Base-by-base conservation (phyloP, 2,888 invertebrate genomes). In the Coronaproctus castanopsis region DNA sequence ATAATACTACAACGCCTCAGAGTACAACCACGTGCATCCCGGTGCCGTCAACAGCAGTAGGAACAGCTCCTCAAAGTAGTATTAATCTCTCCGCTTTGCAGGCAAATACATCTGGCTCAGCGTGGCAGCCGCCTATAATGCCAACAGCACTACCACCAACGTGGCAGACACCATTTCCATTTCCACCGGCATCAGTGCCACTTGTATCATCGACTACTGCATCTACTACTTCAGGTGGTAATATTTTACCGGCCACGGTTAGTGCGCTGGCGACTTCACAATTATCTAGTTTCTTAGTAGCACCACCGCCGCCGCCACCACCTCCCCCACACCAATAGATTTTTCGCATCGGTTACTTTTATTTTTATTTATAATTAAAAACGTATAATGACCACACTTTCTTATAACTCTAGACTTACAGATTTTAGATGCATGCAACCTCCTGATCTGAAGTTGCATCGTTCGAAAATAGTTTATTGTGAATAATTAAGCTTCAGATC, bases 301-400 rank as follows among this genome's bases (percentile, higher is more conserved):
- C 66, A 63, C 69, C 67, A 24, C 70, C 69, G 21, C 71, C 69
- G 62, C 68, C 68, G 23, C 64, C 66, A 3, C 69, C 70, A 18
- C 69, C 70, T 24, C 64, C 63, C 0, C 62, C 63, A 1, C 63
- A 61, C n/a, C n/a, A n/a, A n/a, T n/a, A n/a, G n/a, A n/a, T n/a
- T n/a, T 20, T 0, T 60, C 60, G 22, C 56, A 60, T 50, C 57
- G 51, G 8, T 24, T 54, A 19, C 8, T 23, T 23, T 23, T 21
- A 18, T 54, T 20, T 54, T 21, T 54, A 2, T 2, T 21, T 2
- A 54, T 2, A 21, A 23, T 3, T 54, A 21, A n/a, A 23, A 21
- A 23, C 10, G 49, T 48, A 48, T 10, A 48, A 48, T n/a, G n/a
- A n/a, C n/a, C n/a, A n/a, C n/a, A n/a, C n/a, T n/a, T n/a, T n/a